Percentiles rank a stretch among this genome's conserved stretches.
These are phyloP conservation scores for Paramisgurnus dabryanus DNA, from an alignment of 2,113 vertebrate species.

Conservation along the genomic window DNA sequence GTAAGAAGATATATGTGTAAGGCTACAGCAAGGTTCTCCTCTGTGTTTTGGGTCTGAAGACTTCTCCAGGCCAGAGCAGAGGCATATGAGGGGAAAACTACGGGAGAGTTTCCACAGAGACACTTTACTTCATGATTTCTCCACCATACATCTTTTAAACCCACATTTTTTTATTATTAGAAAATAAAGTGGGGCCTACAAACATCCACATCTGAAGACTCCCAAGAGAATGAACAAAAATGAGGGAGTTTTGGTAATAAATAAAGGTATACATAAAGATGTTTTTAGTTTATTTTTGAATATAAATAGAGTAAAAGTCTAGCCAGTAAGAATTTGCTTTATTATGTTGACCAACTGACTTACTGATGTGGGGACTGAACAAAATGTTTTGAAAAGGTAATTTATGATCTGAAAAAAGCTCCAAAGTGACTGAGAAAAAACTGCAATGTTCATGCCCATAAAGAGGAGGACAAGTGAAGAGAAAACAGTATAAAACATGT, in stretches of 20 bases:
- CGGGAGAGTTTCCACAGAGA: conserved; percentile 8
- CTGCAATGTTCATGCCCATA: too few species aligned
- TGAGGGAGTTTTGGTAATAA: too few species aligned
- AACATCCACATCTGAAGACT: neutral
- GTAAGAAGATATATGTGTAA: conserved; percentile 46
- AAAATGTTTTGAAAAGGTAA: too few species aligned
- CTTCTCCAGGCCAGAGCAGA: conserved; percentile 42
- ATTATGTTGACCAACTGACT: neutral
- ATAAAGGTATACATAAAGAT: neutral
- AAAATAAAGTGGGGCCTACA: neutral
- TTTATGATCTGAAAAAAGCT: too few species aligned
- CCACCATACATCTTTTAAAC: conserved; percentile 34
- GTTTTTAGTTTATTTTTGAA: neutral
- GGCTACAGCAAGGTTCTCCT: conserved; percentile 15
- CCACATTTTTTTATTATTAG: neutral
- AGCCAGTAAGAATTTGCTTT: neutral
- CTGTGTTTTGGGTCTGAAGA: conserved; percentile 21
- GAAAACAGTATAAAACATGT: too few species aligned
- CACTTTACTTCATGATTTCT: conserved; percentile 26
- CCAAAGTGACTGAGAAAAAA: too few species aligned
- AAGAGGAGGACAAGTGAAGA: too few species aligned
- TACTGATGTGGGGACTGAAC: too few species aligned
- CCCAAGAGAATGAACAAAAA: neutral
- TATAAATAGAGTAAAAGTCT: too few species aligned
- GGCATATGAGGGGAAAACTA: neutral